Evolutionary conservation across 2,888 invertebrate genomes (phyloP), one percentile per base, ranked within the genome.

Genomic region (Gisinianus flammeolus): DNA sequence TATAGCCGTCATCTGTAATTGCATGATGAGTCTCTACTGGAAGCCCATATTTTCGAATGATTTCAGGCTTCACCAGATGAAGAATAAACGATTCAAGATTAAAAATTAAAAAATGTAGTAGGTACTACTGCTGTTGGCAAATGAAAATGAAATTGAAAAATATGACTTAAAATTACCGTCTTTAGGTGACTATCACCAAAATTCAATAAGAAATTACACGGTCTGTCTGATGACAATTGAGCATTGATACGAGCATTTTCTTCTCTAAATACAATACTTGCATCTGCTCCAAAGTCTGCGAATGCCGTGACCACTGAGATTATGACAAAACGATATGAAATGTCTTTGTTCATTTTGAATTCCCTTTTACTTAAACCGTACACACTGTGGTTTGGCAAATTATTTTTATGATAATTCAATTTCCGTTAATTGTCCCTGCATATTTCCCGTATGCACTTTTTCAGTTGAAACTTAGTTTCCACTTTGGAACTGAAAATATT

Each of bases 1-100:
- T 69, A 24, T 69, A 69, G n/a, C 69, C 69, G 22, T 69, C 69
- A 6, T 33, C 3, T 35, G 69, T 69, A n/a, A 44, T 69, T 2
- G 33, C 22, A n/a, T 35, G 33, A 24, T 69, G 69, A 22, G 5
- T 33, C 24, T 69, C 69, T 5, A 69, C 4, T 22, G 69, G 69
- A 33, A 35, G 35, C 6, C 69, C 69, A 22, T 69, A 31, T 22
- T 35, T 69, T 35, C 19, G 5, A 16, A 35, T 3, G 5, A 44
- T 35, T 22, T 24, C 69, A 10, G 69, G 69, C 69, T 69, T 22
- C n/a, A 62, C 19, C 4, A 4, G 22, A 56, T 56, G 22, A 56
- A 56, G 19, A 56, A 19, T n/a, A 56, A 56, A 26, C 26, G 12
- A 62, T 62, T 24, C 8, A 24, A 2, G 12, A 24, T 62, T 24